Percentiles rank a stretch among this genome's conserved stretches.
phyloP scores from a whole-genome alignment of 2,888 invertebrate species.

The Agriopis leucophaearia region DNA sequence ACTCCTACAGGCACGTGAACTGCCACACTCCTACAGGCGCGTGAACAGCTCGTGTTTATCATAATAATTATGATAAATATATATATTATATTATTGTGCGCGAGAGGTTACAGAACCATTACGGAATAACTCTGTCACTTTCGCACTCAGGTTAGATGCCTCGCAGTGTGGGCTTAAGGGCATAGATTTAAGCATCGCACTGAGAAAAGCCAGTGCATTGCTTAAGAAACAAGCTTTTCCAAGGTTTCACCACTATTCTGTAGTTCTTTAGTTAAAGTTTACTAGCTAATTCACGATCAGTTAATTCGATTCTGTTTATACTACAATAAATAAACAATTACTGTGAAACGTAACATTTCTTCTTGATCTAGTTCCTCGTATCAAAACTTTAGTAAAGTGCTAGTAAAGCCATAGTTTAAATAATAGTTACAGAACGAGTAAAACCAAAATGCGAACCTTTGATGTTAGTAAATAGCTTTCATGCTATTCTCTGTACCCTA shows the following conservation, averaged over 20 bases:
- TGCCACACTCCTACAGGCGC: too few species aligned
- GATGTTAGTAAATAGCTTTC: slow-evolving; percentile 18
- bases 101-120: too few species aligned
- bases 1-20: too few species aligned
- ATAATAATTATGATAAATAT: too few species aligned
- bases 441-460: slow-evolving; percentile 15
- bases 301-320: not conserved
- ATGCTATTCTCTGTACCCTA: slow-evolving; percentile 11
- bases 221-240: not conserved
- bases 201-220: too few species aligned
- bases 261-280: not conserved
- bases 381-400: slow-evolving; percentile 14
- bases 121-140: too few species aligned
- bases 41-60: too few species aligned
- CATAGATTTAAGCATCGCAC: too few species aligned
- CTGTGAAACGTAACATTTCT: not conserved
- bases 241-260: not conserved
- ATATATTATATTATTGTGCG: too few species aligned
- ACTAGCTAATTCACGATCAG: not conserved
- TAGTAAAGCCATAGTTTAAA: not conserved
- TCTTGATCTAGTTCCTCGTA: slow-evolving; percentile 21
- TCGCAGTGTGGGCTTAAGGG: too few species aligned
- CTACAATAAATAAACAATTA: slow-evolving; percentile 3
- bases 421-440: not conserved
- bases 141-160: too few species aligned